phyloP scores from a whole-genome alignment of 2,888 invertebrate species.

The Oasisia sp. region DNA sequence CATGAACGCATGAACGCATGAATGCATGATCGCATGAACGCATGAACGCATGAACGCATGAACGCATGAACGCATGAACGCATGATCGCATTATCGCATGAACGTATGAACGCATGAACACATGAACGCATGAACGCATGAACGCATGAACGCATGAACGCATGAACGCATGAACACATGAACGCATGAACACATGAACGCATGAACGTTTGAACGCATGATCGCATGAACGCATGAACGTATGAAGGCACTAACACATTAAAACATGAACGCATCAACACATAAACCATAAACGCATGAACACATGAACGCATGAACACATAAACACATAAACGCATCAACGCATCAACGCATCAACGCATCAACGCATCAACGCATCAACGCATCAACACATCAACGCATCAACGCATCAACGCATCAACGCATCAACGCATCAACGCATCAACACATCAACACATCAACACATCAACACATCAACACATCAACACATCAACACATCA shows the following conservation, averaged over 20 bases:
- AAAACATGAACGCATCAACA: background rate
- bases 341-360: background rate
- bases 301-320: background rate
- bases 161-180: background rate
- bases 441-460: too few relatives aligned
- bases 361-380: background rate
- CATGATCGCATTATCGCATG: too few relatives aligned
- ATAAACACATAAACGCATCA: too few relatives aligned
- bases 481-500: too few relatives aligned
- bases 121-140: conserved; percentile 13
- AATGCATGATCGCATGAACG: background rate
- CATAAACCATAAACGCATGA: too few relatives aligned
- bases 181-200: background rate
- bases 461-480: too few relatives aligned
- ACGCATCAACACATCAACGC: background rate
- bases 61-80: background rate
- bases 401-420: background rate
- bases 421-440: background rate
- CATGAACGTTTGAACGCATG: background rate
- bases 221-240: background rate
- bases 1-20: background rate
- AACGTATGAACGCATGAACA: background rate
- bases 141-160: background rate
- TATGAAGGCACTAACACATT: background rate
- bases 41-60: background rate